A percentile compares a stretch with the other conserved stretches of the same genome.
phyloP scores from a whole-genome alignment of 1,140 invertebrate genomes.

The Diuraphis noxia region DNA sequence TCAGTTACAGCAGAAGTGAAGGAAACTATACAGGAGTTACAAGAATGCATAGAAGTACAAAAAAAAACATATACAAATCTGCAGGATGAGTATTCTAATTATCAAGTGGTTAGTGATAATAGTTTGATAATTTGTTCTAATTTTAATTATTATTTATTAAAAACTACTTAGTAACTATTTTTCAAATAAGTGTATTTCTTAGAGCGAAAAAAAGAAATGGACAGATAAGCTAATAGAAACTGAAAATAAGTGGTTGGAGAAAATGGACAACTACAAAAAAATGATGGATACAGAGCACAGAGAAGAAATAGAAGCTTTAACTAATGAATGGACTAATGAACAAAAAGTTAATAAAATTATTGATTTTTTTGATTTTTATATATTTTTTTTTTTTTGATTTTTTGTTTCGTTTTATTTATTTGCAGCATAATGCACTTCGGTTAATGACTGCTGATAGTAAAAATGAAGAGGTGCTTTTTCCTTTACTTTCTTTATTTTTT shows the following conservation, averaged over 20 bases:
- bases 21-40: conserved; percentile 37
- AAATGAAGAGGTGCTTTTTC: conserved; percentile 36
- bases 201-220: conserved; percentile 50
- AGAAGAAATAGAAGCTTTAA: conserved; percentile 63
- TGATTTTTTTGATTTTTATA: neutral
- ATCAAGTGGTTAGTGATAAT: conserved; percentile 16
- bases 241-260: conserved; percentile 62
- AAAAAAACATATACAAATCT: neutral
- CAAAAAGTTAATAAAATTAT: conserved; percentile 61
- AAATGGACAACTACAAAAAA: conserved; percentile 61
- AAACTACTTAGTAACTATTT: neutral
- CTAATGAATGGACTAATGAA: conserved; percentile 65
- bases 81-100: conserved; percentile 19
- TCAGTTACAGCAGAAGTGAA: conserved; percentile 17
- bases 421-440: conserved; percentile 45
- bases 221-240: conserved; percentile 59
- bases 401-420: conserved; percentile 45
- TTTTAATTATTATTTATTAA: neutral
- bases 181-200: neutral
- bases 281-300: conserved; percentile 62
- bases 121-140: neutral
- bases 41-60: conserved; percentile 36
- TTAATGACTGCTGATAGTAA: conserved; percentile 20
- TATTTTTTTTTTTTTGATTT: conserved; percentile 2
- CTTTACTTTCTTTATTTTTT: neutral